Evolutionary conservation across 2,113 vertebrate genomes (phyloP).

Genomic region (Oryzias melastigma): DNA sequence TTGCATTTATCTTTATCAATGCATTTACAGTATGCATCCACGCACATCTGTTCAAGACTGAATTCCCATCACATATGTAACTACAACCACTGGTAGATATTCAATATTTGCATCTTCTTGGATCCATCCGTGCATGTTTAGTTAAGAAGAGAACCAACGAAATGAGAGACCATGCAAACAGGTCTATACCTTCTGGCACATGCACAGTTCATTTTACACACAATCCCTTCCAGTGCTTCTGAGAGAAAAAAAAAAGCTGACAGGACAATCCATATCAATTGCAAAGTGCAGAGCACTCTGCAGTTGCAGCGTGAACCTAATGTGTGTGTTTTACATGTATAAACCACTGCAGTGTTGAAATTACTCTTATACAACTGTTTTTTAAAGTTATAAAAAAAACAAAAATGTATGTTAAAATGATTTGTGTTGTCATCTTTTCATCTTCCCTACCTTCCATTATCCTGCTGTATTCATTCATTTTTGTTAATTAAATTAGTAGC

Average conservation of each 20-base stretch:
- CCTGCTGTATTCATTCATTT: no score
- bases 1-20: background rate
- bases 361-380: no score
- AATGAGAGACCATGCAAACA: background rate
- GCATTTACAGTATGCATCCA: background rate
- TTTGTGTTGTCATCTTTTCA: no score
- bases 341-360: no score
- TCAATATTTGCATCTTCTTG: background rate
- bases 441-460: no score
- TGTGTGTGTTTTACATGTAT: no score
- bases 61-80: background rate
- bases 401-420: no score
- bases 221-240: constrained; percentile 27
- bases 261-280: constrained; percentile 59
- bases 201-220: constrained; percentile 35
- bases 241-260: constrained; percentile 25
- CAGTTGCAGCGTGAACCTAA: background rate
- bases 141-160: no score
- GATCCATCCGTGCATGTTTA: background rate
- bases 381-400: no score
- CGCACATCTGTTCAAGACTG: background rate
- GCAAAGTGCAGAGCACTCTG: constrained; percentile 22
- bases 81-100: background rate
- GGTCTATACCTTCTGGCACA: background rate
- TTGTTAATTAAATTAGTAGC: no score